Evolutionary conservation across 2,797 vertebrate species (phyloP), one percentile per base, ranked within the genome.

Genomic region (Silurus aristotelis): DNA sequence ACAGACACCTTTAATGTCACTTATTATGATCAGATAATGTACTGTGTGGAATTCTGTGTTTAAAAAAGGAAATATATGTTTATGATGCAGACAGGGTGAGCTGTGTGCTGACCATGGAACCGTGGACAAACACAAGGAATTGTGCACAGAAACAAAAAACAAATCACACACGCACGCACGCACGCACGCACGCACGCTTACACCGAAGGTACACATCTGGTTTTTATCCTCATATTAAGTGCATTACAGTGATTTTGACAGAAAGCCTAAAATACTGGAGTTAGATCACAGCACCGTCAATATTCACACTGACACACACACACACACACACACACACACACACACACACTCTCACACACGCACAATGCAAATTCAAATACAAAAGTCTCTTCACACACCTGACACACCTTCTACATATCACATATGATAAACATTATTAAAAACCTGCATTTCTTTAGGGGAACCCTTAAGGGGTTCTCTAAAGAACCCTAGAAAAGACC

Each of bases 221-320:
- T 85, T 83, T 83, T 72, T 76, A 48, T 87, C 84, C 78, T 87
- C 80, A 81, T 84, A 83, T 89, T 89, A 89, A 87, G 82, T 88
- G 83, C 87, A 85, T 89, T 85, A 85, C 87, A 89, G 87, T 84
- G 79, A 89, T 89, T 87, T 89, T 91, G 88, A 82, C 88, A 88
- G 82, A 76, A 86, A 46, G 86, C 88, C 88, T 87, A 87, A 90
- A 89, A 87, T 89, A 90, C 84, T 87, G 86, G 85, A 67, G 60
- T 84, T 87, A 87, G 81, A 85, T 75, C 71, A 82, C 66, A 66
- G 82, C 87, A 87, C 89, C 83, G 52, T 84, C 89, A 79, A 43
- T 31, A 48, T 71, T 71, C 72, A 82, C 25, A 63, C 71, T 68
- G 19, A 83, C 52, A 56, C 78, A 84, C 80, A 79, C 80, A 84